Evolutionary conservation across 2,113 vertebrate genomes (phyloP).

Genomic region (Crotalus viridis): DNA sequence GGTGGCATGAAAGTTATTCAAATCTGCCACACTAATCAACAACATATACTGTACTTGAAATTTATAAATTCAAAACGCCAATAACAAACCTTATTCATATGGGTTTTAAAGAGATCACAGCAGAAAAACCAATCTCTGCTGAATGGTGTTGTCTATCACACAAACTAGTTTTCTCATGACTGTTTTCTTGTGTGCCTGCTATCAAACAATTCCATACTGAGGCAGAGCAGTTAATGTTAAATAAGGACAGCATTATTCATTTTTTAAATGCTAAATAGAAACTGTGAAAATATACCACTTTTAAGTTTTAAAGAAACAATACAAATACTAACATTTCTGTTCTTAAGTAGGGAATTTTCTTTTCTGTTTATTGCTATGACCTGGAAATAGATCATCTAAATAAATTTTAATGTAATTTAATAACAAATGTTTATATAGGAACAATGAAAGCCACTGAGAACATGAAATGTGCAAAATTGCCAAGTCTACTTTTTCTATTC

Average conservation of each 20-base stretch:
- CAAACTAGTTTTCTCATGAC: conserved; percentile 27
- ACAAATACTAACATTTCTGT: background rate
- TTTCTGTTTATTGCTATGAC: conserved; percentile 24
- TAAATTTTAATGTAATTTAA: conserved; percentile 30
- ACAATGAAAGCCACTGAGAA: conserved; percentile 22
- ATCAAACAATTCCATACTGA: conserved; percentile 7
- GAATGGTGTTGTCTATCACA: conserved; percentile 22
- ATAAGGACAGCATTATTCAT: conserved; percentile 21
- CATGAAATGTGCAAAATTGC: conserved; percentile 27
- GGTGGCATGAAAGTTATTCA: conserved; percentile 26
- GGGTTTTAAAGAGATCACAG: background rate
- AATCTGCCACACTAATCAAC: conserved; percentile 41
- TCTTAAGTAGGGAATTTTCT: background rate
- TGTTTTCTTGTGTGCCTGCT: conserved; percentile 14
- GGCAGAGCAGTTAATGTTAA: conserved; percentile 24
- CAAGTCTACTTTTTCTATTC: conserved; percentile 5
- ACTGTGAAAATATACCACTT: conserved; percentile 23
- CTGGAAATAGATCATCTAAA: conserved; percentile 15
- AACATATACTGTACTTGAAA: background rate
- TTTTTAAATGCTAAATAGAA: conserved; percentile 6
- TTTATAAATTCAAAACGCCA: conserved; percentile 17
- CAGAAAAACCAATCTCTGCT: conserved; percentile 7
- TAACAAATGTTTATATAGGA: conserved; percentile 14
- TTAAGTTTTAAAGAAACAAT: background rate
- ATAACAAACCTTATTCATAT: conserved; percentile 20